phyloP scores from a whole-genome alignment of 2,113 vertebrate species.

The Anhinga anhinga region DNA sequence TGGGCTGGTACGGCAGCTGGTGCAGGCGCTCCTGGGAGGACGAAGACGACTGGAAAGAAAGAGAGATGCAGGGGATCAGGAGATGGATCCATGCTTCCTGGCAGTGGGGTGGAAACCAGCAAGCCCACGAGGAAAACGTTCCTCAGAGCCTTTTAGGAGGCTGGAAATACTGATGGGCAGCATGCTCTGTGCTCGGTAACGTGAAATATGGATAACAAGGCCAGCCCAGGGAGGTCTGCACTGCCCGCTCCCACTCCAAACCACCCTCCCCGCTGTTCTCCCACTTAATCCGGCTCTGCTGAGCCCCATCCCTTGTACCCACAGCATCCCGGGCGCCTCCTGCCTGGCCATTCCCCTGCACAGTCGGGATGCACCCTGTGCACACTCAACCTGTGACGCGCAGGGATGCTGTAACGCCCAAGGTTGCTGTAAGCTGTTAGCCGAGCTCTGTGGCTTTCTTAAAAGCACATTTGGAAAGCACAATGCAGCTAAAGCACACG shows the following conservation, averaged over 20 bases:
- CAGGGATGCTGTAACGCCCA: neutral
- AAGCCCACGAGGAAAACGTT: rapidly evolving
- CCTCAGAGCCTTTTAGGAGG: neutral
- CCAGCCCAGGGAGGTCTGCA: neutral
- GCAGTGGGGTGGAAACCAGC: neutral
- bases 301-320: neutral
- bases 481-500: rapidly evolving
- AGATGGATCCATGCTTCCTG: rapidly evolving
- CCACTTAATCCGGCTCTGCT: rapidly evolving
- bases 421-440: neutral
- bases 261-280: too few relatives aligned
- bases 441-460: neutral
- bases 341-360: neutral
- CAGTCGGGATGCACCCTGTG: rapidly evolving
- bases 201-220: neutral
- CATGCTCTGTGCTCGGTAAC: rapidly evolving
- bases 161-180: neutral
- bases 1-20: conserved; percentile 97
- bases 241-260: neutral
- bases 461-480: neutral
- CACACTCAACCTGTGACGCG: rapidly evolving
- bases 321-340: neutral
- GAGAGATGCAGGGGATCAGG: neutral
- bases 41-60: conserved; percentile 85
- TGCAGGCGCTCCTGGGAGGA: conserved; percentile 97